Evolutionary conservation across 35 echinoderm and acorn worm species (phyloP).

Genomic region (Ophioderma brevispina): DNA sequence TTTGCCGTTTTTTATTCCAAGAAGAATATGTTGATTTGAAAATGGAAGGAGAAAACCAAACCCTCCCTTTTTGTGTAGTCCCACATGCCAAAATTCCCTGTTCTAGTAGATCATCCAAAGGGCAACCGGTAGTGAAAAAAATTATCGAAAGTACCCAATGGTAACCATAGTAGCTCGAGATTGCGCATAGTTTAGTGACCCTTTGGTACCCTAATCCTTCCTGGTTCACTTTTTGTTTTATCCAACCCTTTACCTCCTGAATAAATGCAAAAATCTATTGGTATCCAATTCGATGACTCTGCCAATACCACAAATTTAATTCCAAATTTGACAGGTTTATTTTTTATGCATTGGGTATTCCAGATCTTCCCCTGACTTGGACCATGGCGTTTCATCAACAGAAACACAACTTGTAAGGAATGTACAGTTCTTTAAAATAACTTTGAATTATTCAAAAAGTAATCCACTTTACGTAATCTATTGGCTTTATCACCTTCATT

Average conservation of each 20-base stretch:
- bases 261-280: conserved; percentile 12
- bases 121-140: not conserved
- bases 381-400: conserved; percentile 32
- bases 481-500: not conserved
- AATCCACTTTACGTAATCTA: conserved; percentile 1
- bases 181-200: not conserved
- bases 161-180: not conserved
- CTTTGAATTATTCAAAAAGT: not conserved
- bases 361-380: conserved; percentile 13
- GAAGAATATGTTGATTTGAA: not conserved
- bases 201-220: not conserved
- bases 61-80: not conserved
- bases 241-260: not conserved
- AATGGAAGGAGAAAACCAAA: not conserved
- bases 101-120: not conserved
- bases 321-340: conserved; percentile 34
- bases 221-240: not conserved
- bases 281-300: not conserved
- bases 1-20: not conserved
- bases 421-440: not conserved
- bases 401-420: not conserved
- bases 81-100: not conserved
- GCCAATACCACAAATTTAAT: conserved; percentile 2
- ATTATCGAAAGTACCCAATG: not conserved
- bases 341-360: conserved; percentile 27